phyloP scores from a whole-genome alignment of 2,797 vertebrate species.

The Catamblyrhynchus diadema region DNA sequence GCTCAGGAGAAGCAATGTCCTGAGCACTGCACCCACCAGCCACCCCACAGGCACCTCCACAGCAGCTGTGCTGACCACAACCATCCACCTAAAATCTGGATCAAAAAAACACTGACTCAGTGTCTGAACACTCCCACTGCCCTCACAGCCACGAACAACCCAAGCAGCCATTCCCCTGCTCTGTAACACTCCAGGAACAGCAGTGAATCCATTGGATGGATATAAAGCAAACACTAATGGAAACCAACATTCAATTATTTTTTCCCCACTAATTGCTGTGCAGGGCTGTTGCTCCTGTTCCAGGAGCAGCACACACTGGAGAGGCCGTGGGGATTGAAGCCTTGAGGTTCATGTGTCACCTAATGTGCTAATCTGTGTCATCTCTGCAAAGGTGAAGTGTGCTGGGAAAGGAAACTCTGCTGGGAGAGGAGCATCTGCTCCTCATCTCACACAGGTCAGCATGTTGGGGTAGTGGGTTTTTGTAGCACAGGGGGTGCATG shows the following conservation, averaged over 20 bases:
- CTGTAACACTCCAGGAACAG: background rate
- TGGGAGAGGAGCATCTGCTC: background rate
- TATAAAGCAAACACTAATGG: background rate
- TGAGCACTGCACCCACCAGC: background rate
- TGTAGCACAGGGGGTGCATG: background rate
- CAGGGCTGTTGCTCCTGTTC: background rate
- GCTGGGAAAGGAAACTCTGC: background rate
- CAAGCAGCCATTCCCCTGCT: background rate
- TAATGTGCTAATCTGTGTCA: background rate
- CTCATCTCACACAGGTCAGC: background rate
- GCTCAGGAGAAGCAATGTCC: background rate
- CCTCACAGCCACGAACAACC: background rate
- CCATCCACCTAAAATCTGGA: background rate
- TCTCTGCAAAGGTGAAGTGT: background rate
- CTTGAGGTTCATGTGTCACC: background rate
- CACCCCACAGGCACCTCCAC: background rate
- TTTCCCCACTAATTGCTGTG: background rate
- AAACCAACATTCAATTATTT: background rate
- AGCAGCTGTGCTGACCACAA: background rate
- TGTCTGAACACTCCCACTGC: background rate
- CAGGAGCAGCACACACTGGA: background rate
- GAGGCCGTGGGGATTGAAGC: background rate
- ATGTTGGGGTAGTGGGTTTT: accelerated
- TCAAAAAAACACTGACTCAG: background rate
- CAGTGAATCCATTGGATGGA: background rate